phyloP scores from a whole-genome alignment of 2,113 vertebrate genomes.

The Mirounga angustirostris region DNA sequence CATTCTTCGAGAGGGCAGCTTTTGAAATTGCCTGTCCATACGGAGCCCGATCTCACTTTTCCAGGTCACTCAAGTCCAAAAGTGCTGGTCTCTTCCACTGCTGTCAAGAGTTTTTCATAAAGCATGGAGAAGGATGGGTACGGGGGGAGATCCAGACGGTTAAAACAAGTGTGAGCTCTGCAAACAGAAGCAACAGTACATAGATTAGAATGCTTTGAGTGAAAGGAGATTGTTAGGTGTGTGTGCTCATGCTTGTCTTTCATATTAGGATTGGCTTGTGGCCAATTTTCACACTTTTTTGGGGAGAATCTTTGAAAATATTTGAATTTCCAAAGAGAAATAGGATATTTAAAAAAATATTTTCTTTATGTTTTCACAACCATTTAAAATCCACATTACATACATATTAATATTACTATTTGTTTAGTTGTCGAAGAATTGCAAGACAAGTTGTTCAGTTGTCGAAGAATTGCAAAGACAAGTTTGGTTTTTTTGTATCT shows the following conservation, averaged over 20 bases:
- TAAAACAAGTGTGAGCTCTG: constrained; percentile 99
- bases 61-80: constrained; percentile 96
- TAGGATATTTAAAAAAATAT: background rate
- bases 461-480: background rate
- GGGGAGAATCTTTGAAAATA: constrained; percentile 2
- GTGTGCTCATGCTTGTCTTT: background rate
- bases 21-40: constrained; percentile 49
- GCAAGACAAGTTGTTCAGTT: background rate
- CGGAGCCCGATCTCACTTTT: constrained; percentile 73
- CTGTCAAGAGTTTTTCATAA: constrained; percentile 98
- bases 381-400: background rate
- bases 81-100: constrained; percentile 99
- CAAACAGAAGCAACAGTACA: constrained; percentile 68
- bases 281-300: background rate
- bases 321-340: constrained; percentile 10
- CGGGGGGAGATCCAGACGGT: constrained; percentile 97
- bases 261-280: background rate
- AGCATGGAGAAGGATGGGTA: constrained; percentile 99
- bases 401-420: background rate
- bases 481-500: background rate
- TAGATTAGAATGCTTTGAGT: constrained; percentile 53
- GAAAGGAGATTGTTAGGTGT: background rate
- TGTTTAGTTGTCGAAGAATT: constrained; percentile 15
- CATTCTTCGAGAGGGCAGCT: constrained; percentile 78
- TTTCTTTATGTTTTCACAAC: background rate